Evolutionary conservation across 2,888 invertebrate species (phyloP).

Genomic region (Chrysolina haemoptera): DNA sequence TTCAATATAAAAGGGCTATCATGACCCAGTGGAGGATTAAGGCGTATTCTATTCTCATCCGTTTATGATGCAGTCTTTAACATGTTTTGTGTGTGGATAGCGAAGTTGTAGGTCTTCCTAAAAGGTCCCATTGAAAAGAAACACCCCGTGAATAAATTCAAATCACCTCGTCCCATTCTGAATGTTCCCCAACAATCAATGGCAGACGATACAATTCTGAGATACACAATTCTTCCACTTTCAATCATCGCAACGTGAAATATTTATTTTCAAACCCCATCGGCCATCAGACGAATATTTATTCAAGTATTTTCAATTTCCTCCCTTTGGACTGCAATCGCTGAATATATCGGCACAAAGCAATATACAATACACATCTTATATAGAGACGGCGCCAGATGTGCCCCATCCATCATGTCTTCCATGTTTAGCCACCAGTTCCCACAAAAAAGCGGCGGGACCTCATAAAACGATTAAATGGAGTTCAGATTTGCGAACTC

Average conservation of each 20-base stretch:
- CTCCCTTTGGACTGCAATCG: conserved; percentile 58
- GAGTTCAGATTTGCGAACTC: conserved; percentile 35
- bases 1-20: no score
- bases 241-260: conserved; percentile 50
- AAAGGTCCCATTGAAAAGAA: no score
- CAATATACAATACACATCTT: conserved; percentile 64
- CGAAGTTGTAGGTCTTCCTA: no score
- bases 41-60: no score
- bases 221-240: conserved; percentile 35
- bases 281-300: conserved; percentile 64
- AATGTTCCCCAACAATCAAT: conserved; percentile 31
- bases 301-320: conserved; percentile 66
- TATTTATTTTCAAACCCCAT: conserved; percentile 63
- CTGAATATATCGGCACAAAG: conserved; percentile 63
- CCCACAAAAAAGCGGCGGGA: conserved; percentile 44
- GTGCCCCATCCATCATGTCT: conserved; percentile 63
- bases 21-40: no score
- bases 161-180: no score
- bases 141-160: no score
- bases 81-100: no score
- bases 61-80: no score
- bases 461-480: conserved; percentile 52
- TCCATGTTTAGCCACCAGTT: conserved; percentile 48
- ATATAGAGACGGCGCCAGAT: conserved; percentile 59
- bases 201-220: conserved; percentile 33